Evolutionary conservation across 1,140 invertebrate species (phyloP), one percentile per base, ranked within the genome.

Genomic region (Maniola jurtina): DNA sequence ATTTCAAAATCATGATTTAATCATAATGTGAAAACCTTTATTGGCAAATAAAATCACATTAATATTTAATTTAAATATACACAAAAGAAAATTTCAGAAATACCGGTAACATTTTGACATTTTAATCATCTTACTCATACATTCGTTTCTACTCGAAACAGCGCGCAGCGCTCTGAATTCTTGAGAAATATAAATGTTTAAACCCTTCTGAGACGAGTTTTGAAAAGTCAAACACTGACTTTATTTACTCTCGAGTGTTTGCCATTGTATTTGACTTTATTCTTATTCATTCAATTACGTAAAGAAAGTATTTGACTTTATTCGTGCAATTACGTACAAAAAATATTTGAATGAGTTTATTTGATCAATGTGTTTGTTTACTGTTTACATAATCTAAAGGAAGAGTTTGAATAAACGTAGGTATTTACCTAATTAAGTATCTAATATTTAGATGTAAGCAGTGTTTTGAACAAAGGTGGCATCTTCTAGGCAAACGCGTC

Each of bases 181-280:
- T 57, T 0, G 35, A 34, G 35, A 40, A 57, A 57, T 57, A 57
- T 57, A 57, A 57, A 57, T 57, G 36, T 40, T 57, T 57, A 36
- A 57, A 35, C 55, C 55, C 55, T 57, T 57, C 55, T 40, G 35
- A 57, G 55, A 57, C 55, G 55, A 57, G 55, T 38, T 56, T 57
- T 33, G 15, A 57, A 35, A 57, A 57, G 55, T 57, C 55, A 57
- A 57, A 57, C 36, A 57, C n/a, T 35, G 35, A 34, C 35, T 11
- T 34, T 57, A 57, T 57, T 57, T 38, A 40, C 35, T 16, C 35
- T 40, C 14, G 38, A 57, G 55, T 57, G 38, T 57, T 40, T 40
- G 4, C 9, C 34, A 25, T 57, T 38, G 34, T 57, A 14, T 40
- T 57, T 57, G 55, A 34, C 35, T 40, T 57, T 16, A 57, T 57